Percentiles rank a stretch among this genome's conserved stretches.
These are phyloP conservation scores for Paedocypris sp. DNA, from an alignment of 2,113 vertebrate species.

Conservation along the genomic window DNA sequence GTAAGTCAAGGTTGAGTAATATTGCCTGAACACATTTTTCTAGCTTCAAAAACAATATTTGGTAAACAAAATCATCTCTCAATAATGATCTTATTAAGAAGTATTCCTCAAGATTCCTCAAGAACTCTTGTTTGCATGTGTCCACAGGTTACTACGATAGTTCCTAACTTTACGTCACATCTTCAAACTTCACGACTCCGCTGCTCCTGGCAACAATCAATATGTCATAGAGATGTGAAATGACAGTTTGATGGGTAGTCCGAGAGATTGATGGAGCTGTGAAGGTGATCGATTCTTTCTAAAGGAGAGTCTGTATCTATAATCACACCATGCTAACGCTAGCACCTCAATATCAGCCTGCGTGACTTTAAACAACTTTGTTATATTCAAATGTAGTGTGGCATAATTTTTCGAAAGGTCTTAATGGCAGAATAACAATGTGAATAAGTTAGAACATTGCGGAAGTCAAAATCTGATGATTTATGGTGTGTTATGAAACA, in stretches of 20 bases:
- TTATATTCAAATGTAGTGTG: not conserved
- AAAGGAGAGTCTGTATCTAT: conserved; percentile 6
- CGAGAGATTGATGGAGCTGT: conserved; percentile 8
- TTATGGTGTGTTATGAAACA: no score
- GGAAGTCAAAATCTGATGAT: no score
- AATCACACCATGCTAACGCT: not conserved
- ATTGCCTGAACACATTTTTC: no score
- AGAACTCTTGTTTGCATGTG: not conserved
- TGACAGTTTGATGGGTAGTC: conserved; percentile 30
- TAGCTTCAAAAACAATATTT: not conserved
- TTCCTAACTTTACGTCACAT: not conserved
- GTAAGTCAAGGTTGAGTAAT: no score
- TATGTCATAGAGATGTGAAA: conserved; percentile 43
- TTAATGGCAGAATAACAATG: no score
- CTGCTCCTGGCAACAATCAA: conserved; percentile 32
- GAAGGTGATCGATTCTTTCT: conserved; percentile 27
- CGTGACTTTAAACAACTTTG: not conserved
- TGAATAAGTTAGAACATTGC: no score
- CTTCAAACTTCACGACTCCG: not conserved
- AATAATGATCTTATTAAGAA: not conserved
- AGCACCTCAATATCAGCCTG: not conserved
- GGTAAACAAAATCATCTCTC: not conserved
- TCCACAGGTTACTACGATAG: not conserved
- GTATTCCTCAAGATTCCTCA: not conserved
- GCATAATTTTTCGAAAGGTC: no score